Base-by-base conservation (phyloP, 2,797 vertebrate species). In the Nannoperca australis region DNA sequence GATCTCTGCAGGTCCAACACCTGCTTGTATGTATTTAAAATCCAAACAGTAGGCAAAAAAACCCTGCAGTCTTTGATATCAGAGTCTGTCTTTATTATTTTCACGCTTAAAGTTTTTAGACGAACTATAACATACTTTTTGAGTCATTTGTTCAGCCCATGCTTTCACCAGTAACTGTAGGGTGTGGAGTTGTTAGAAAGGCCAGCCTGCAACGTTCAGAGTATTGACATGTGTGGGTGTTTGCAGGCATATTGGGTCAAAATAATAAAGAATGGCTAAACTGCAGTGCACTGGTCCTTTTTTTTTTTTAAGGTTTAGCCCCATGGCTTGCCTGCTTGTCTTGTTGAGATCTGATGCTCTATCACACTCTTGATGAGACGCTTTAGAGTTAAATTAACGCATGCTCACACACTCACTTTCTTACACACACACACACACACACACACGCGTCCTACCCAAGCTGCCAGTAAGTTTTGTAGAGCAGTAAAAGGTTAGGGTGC, bases 401-500 rank as follows among this genome's bases (percentile, higher is more conserved):
- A 11, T 40, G 49, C 34, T 53, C 24, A 20, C n/a, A 18, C 69
- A 44, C 64, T 70, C 42, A 42, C 53, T 82, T 77, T 80, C 17
- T 36, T 3, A 32, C 34, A 32, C 34, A 38, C 34, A 53, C 42
- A 53, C 54, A 32, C 34, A 32, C 34, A 38, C 34, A 53, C 42
- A 53, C 54, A 24, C 12, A 24, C 12, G 27, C 7, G 12, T 84
- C 49, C 66, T 58, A 49, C 61, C 12, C 55, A 50, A 32, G 76
- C 70, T 81, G 73, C 82, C 30, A 6, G 88, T 77, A 60, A 70
- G 71, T 40, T 85, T 85, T 83, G 70, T 85, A 40, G 69, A 88
- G 85, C 90, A 81, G 77, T 80, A 53, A 92, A 93, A 93, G 93
- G 93, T 93, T 92, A 91, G 36, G 51, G 47, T 63, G 71, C 93